Evolutionary conservation across 2,888 invertebrate species (phyloP), one percentile per base, ranked within the genome.

Genomic region (Acholoe squamosa): DNA sequence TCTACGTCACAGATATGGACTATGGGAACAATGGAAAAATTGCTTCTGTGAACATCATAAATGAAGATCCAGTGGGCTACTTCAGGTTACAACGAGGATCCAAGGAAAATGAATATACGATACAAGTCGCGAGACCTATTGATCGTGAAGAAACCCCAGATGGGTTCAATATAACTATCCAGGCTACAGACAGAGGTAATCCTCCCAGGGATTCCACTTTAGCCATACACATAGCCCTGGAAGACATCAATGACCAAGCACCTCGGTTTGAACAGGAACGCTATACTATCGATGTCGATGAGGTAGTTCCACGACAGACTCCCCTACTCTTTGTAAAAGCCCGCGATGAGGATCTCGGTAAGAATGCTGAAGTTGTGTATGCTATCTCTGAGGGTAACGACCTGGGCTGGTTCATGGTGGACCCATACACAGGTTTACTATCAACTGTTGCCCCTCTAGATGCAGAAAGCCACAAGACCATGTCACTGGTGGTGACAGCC

Each of bases 51-150:
- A 91, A 92, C 93, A 98, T 99, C 91, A 97, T 98, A 5, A 98
- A 98, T 92, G 98, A 99, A 0, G 98, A 98, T 96, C 98, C 98
- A 0, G 98, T 98, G 93, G 98, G 98, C 0, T 97, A 98, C 96
- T 98, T 99, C 96, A 97, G 98, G 89, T 97, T 99, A 90, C 92
- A 93, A 89, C 92, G 91, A 0, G 92, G 92, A 7, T 90, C 91
- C 16, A 91, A 91, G 16, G 22, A 80, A 3, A 89, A 28, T 19
- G 91, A 92, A 89, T 96, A 95, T 93, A 98, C 97, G 94, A 97
- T 99, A 92, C 97, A 98, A 92, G 97, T 98, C 52, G 97, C 97
- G 92, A 97, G 97, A 92, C 96, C 98, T 90, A 96, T 98, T 89
- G 98, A 98, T 94, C 97, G 98, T n/a, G 98, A 98, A 95, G 96